Evolutionary conservation across 2,888 invertebrate genomes (phyloP), one percentile per base, ranked within the genome.

Genomic region (Vandiemenella viatica): DNA sequence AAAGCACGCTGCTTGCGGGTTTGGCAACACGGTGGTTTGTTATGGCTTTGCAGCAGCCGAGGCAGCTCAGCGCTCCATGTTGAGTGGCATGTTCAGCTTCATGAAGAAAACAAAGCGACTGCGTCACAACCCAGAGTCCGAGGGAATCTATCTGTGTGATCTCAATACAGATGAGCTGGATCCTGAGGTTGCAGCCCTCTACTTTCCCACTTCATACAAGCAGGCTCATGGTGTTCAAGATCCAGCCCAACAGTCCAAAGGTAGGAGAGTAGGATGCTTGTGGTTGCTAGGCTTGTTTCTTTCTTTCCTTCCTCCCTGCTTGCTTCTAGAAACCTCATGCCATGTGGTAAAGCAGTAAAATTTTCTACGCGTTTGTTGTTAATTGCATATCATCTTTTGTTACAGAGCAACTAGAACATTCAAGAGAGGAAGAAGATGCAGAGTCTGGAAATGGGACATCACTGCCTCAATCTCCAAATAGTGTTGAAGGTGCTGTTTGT

Each of bases 371-470:
- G n/a, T n/a, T n/a, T n/a, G n/a, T n/a, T n/a, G n/a, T n/a, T n/a
- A n/a, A n/a, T n/a, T n/a, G n/a, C n/a, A n/a, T n/a, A n/a, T n/a
- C n/a, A n/a, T 50, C 51, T 26, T 46, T 53, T 50, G 53, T 56
- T 56, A 50, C 52, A 47, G 45, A 37, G 23, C 18, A 22, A 19
- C 42, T 42, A 7, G 42, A 19, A n/a, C 19, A 19, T 18, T 17
- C 13, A 32, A 26, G 26, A 18, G 50, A 83, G 53, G 92, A 93
- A 58, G 90, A 90, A 65, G 96, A 96, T 71, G 83, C 85, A 57
- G 95, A 96, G 69, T 93, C 93, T 53, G 96, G 96, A 55, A 92
- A 92, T 66, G 96, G 96, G 38, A 88, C 91, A 37, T 95, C 95
- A 46, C 70, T 96, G 58, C 90, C 95, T 7, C 92, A 93, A 64